Evolutionary conservation across 1,140 invertebrate genomes (phyloP).

Genomic region (Carcinoscorpius rotundicauda): DNA sequence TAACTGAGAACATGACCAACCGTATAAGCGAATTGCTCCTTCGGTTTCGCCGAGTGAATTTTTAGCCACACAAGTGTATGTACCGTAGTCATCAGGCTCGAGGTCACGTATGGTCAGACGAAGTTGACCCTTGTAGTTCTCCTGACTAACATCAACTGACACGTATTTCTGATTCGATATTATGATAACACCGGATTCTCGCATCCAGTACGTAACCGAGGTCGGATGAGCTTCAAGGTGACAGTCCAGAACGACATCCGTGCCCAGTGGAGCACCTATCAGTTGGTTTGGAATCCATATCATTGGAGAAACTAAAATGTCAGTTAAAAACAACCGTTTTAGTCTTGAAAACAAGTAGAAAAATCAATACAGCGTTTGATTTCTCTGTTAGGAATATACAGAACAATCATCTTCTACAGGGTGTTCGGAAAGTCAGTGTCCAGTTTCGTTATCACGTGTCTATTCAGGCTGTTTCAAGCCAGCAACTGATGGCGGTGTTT

Average conservation of each 20-base stretch:
- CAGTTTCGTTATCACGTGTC: too few relatives aligned
- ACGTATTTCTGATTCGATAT: conserved; percentile 13
- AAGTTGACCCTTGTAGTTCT: conserved; percentile 23
- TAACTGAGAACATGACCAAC: conserved; percentile 43
- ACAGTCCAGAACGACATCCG: conserved; percentile 33
- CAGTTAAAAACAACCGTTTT: neutral
- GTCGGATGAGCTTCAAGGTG: conserved; percentile 28
- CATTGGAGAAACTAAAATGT: conserved; percentile 34
- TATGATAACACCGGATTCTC: conserved; percentile 14
- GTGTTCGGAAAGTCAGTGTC: too few relatives aligned
- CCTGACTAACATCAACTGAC: conserved; percentile 3
- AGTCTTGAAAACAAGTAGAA: too few relatives aligned
- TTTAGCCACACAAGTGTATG: conserved; percentile 78
- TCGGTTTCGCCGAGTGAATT: conserved; percentile 87
- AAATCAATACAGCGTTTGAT: too few relatives aligned
- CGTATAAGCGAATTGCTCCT: conserved; percentile 75
- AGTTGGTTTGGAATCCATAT: conserved; percentile 36
- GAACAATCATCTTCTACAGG: too few relatives aligned
- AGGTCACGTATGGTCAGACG: conserved; percentile 19
- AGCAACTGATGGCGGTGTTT: too few relatives aligned
- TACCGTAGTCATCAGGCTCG: conserved; percentile 55
- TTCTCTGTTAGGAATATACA: too few relatives aligned
- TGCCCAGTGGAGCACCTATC: conserved; percentile 31
- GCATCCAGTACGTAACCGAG: conserved; percentile 20
- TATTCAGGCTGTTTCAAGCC: too few relatives aligned